phyloP scores from a whole-genome alignment of 2,888 invertebrate species.

The Steinernema scapterisci region DNA sequence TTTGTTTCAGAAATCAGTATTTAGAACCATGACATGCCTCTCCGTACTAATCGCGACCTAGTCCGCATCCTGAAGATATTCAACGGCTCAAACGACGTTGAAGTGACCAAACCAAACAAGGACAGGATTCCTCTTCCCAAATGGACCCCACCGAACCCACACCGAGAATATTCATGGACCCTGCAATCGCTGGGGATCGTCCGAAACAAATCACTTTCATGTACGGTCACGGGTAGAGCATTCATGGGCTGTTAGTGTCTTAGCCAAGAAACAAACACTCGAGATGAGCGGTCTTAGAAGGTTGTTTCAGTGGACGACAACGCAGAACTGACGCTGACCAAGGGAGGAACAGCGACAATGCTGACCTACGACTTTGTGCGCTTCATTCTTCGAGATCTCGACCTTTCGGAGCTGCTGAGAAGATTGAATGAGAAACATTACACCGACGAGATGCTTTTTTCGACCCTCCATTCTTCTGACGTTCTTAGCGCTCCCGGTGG shows the following conservation, averaged over 20 bases:
- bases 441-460: slow-evolving; percentile 29
- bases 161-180: not conserved
- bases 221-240: too few relatives aligned
- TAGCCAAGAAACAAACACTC: too few relatives aligned
- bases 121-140: not conserved
- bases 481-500: not conserved
- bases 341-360: slow-evolving; percentile 12
- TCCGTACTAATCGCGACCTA: not conserved
- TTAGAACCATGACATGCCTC: slow-evolving; percentile 26
- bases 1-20: not conserved
- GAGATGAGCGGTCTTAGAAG: too few relatives aligned
- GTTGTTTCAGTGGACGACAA: not conserved
- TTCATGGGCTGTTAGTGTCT: too few relatives aligned
- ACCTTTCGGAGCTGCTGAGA: not conserved
- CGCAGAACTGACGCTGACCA: not conserved
- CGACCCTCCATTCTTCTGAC: slow-evolving; percentile 3
- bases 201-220: not conserved
- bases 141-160: too few relatives aligned
- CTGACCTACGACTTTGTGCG: not conserved
- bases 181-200: not conserved
- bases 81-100: slow-evolving; percentile 18
- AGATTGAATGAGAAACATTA: slow-evolving; percentile 5
- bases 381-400: not conserved
- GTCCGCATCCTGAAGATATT: not conserved
- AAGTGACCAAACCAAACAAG: slow-evolving; percentile 6